phyloP scores from a whole-genome alignment of 2,888 invertebrate species.

The Adelognathus sp. region DNA sequence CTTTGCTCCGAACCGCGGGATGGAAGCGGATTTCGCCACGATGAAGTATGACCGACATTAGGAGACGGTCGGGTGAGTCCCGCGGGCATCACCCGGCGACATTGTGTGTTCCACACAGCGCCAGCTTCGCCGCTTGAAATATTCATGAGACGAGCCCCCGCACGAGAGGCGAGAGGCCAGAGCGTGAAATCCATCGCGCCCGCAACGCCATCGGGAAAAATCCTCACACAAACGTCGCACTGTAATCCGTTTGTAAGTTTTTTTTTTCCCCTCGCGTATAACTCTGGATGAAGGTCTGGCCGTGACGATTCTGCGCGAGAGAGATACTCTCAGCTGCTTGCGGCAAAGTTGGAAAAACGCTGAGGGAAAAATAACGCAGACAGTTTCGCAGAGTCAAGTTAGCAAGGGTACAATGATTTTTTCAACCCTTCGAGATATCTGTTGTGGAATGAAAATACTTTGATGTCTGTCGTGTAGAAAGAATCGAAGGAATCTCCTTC shows the following conservation, averaged over 20 bases:
- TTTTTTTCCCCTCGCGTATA: neutral
- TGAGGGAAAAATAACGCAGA: too few relatives aligned
- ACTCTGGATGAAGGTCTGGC: neutral
- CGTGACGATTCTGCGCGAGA: neutral
- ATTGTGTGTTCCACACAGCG: constrained; percentile 57
- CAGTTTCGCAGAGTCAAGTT: too few relatives aligned
- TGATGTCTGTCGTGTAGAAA: too few relatives aligned
- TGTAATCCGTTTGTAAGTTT: constrained; percentile 12
- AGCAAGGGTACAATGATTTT: too few relatives aligned
- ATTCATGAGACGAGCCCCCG: constrained; percentile 65
- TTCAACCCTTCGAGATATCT: too few relatives aligned
- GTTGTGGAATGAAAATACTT: too few relatives aligned
- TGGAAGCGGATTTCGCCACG: constrained; percentile 49
- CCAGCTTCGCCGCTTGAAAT: constrained; percentile 64
- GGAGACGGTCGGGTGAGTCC: constrained; percentile 55
- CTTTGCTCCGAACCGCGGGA: neutral
- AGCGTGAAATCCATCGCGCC: constrained; percentile 34
- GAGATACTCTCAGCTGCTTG: too few relatives aligned
- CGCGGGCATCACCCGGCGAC: constrained; percentile 53
- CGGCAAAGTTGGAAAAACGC: too few relatives aligned
- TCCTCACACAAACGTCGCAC: neutral
- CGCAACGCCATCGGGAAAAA: neutral
- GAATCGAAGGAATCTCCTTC: too few relatives aligned
- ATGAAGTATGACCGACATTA: constrained; percentile 65
- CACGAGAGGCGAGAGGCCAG: neutral